Evolutionary conservation across 2,113 vertebrate species (phyloP), one percentile per base, ranked within the genome.

Genomic region (Burhinus oedicnemus): DNA sequence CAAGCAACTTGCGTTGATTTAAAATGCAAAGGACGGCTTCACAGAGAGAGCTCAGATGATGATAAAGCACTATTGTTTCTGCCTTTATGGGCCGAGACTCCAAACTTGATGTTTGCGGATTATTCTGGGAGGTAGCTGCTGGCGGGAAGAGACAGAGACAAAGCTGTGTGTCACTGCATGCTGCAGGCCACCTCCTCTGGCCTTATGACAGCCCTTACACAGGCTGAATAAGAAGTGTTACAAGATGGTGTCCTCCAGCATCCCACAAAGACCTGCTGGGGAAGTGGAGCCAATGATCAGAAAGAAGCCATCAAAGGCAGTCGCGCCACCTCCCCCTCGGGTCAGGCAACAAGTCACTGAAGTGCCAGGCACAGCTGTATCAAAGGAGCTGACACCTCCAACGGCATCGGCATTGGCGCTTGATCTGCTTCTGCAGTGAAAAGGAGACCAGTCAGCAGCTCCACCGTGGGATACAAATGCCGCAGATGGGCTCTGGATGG

Each of bases 51-150:
- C 75, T 54, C 66, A 84, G 66, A 80, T 95, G 91, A 95, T 90
- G 91, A 97, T 95, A 96, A 97, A 97, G 97, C 70, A 8, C 89
- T 36, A 87, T 95, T 97, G 84, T 95, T 89, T 85, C 87, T 27
- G 94, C 62, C 89, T 94, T 75, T 83, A 38, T 54, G 42, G 70
- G 15, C n/a, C 1, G 5, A 74, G 89, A 68, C 86, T 92, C 95
- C 95, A 85, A 95, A 94, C 89, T 72, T 26, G 26, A 68, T 83
- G 81, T 91, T 96, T 90, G 89, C 0, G 7, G 95, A 74, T 85
- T 95, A 83, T 83, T 88, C 93, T 69, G 93, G 95, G 96, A 93
- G 87, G 87, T 91, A 79, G 94, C 85, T 95, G 94, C 90, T 92
- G 93, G 60, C 16, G 0, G 58, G 70, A 81, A 87, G 80, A 95